Conservation (phyloP, 2,113 vertebrate species). For the Azemiops feae region DNA sequence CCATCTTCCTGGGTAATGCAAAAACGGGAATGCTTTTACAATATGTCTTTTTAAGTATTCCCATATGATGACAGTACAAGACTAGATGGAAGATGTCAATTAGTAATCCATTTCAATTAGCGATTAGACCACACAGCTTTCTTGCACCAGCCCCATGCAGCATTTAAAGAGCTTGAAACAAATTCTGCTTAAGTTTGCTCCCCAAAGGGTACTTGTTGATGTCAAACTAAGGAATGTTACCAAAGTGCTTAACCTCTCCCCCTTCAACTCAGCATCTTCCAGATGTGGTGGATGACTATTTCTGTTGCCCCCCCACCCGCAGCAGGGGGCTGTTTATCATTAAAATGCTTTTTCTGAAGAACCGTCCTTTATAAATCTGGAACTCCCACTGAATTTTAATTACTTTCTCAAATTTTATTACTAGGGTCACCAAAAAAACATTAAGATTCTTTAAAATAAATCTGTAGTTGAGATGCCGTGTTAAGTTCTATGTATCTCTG, state of each 20-base stretch:
- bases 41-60: not conserved
- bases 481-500: constrained; percentile 7
- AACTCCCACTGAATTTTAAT: not conserved
- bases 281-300: not conserved
- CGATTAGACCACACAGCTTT: not conserved
- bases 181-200: not conserved
- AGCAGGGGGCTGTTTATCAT: not conserved
- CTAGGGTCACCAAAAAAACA: not conserved
- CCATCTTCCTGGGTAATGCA: not conserved
- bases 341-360: not conserved
- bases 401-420: not conserved
- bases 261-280: not conserved
- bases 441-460: constrained; percentile 8
- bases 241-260: not conserved
- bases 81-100: not conserved
- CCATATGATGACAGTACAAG: not conserved
- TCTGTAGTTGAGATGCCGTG: not conserved
- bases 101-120: not conserved
- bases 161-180: not conserved
- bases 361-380: not conserved
- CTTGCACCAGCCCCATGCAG: not conserved
- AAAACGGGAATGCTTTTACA: not conserved
- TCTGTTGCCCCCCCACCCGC: not conserved
- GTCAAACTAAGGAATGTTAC: not conserved
- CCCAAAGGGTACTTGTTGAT: not conserved